phyloP scores from a whole-genome alignment of 2,888 invertebrate genomes.

The Agriopis leucophaearia region DNA sequence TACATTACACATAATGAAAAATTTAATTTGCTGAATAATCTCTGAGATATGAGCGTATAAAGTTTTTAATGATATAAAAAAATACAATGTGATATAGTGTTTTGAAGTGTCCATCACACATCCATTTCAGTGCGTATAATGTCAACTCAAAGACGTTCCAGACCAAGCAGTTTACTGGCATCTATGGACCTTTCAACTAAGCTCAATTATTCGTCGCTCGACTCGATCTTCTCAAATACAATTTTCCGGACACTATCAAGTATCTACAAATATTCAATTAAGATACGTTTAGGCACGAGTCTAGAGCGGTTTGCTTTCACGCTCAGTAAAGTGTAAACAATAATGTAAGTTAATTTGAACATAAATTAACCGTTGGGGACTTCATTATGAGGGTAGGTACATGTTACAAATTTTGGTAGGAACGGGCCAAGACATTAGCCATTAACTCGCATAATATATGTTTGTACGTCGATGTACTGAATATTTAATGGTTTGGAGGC shows the following conservation, averaged over 20 bases:
- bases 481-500: constrained; percentile 20
- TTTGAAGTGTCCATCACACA: too few relatives aligned
- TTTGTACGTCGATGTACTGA: constrained; percentile 26
- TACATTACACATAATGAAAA: too few relatives aligned
- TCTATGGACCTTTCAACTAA: neutral
- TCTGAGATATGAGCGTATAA: too few relatives aligned
- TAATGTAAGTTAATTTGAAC: constrained; percentile 48
- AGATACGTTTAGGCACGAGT: neutral
- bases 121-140: neutral
- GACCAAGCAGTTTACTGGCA: neutral
- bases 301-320: constrained; percentile 13
- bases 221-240: neutral
- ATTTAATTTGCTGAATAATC: too few relatives aligned
- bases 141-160: neutral
- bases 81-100: too few relatives aligned
- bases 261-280: constrained; percentile 6
- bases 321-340: constrained; percentile 39
- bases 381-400: constrained; percentile 49
- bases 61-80: too few relatives aligned
- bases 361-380: constrained; percentile 47
- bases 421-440: constrained; percentile 35
- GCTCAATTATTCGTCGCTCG: neutral
- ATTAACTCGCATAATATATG: constrained; percentile 39
- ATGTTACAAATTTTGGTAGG: constrained; percentile 48
- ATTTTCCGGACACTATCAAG: constrained; percentile 4